Evolutionary conservation across 2,113 vertebrate species (phyloP).

Genomic region (Seriola quinqueradiata): DNA sequence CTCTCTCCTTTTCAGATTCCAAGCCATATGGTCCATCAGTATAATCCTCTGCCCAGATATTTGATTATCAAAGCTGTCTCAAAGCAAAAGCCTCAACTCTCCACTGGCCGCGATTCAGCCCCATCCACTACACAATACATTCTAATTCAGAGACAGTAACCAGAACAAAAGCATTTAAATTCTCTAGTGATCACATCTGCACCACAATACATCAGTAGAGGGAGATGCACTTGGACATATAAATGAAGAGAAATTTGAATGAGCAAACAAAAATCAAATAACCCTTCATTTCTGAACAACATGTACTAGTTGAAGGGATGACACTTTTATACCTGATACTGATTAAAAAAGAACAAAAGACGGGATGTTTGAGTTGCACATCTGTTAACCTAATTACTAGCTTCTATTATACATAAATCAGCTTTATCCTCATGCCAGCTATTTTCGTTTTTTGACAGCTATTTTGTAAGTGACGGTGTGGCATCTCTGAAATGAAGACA

Average conservation of each 20-base stretch:
- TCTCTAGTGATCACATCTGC: conserved; percentile 38
- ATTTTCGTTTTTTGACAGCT: not conserved
- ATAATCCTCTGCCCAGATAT: conserved; percentile 65
- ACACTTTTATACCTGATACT: not conserved
- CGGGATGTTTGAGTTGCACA: not conserved
- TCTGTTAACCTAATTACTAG: not conserved
- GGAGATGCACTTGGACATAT: not conserved
- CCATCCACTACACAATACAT: conserved; percentile 42
- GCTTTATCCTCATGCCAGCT: not conserved
- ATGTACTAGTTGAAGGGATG: not conserved
- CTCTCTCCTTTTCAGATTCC: conserved; percentile 53
- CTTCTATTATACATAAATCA: not conserved
- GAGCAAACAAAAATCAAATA: not conserved
- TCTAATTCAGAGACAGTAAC: conserved; percentile 57
- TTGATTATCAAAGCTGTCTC: conserved; percentile 70
- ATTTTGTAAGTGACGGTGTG: not conserved
- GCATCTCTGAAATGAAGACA: not conserved
- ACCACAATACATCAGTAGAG: conserved; percentile 17
- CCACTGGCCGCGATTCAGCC: conserved; percentile 22
- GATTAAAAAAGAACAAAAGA: not conserved
- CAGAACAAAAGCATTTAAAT: conserved; percentile 43
- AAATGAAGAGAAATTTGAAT: conserved; percentile 8
- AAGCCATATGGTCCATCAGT: conserved; percentile 58
- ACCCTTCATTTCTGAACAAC: not conserved
- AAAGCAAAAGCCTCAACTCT: conserved; percentile 52